Conservation (phyloP, 2,888 invertebrate genomes). For the Sinelater perroti region DNA sequence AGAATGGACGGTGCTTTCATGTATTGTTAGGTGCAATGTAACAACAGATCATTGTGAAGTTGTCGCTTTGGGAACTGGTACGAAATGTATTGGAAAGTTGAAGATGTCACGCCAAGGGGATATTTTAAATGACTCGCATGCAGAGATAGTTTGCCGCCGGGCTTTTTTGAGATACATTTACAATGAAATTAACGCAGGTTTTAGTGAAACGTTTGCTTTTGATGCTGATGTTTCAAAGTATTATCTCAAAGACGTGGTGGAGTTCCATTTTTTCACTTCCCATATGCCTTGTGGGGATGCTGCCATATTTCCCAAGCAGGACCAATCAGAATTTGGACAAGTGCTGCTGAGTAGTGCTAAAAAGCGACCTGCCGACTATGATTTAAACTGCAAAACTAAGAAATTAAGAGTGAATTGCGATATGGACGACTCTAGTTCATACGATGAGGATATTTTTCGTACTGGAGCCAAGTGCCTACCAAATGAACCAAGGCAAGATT, state of each 20-base stretch:
- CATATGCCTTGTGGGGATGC: constrained; percentile 95
- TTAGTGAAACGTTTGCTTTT: constrained; percentile 42
- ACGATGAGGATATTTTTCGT: constrained; percentile 65
- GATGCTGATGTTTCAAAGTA: constrained; percentile 39
- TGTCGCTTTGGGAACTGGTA: constrained; percentile 88
- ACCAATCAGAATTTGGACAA: constrained; percentile 49
- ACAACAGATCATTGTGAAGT: constrained; percentile 63
- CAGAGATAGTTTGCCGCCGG: constrained; percentile 87
- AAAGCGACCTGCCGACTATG: constrained; percentile 10
- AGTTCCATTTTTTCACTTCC: constrained; percentile 86
- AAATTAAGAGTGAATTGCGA: neutral
- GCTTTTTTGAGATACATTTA: constrained; percentile 82
- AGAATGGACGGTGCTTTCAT: constrained; percentile 88
- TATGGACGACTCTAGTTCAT: neutral
- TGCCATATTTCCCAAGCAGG: constrained; percentile 76
- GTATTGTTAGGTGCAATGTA: constrained; percentile 68
- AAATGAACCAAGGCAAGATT: constrained; percentile 67
- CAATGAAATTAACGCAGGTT: constrained; percentile 60
- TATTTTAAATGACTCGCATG: constrained; percentile 89
- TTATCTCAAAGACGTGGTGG: constrained; percentile 62
- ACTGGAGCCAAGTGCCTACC: constrained; percentile 90
- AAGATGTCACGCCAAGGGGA: constrained; percentile 73
- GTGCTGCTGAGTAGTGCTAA: constrained; percentile 40
- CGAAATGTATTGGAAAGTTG: constrained; percentile 85
- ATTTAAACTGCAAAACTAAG: neutral